Percentiles rank a stretch among this genome's conserved stretches.
These are phyloP conservation scores for Zaprionus lachaisei DNA, from an alignment of 1,140 invertebrate species.

Conservation along the genomic window DNA sequence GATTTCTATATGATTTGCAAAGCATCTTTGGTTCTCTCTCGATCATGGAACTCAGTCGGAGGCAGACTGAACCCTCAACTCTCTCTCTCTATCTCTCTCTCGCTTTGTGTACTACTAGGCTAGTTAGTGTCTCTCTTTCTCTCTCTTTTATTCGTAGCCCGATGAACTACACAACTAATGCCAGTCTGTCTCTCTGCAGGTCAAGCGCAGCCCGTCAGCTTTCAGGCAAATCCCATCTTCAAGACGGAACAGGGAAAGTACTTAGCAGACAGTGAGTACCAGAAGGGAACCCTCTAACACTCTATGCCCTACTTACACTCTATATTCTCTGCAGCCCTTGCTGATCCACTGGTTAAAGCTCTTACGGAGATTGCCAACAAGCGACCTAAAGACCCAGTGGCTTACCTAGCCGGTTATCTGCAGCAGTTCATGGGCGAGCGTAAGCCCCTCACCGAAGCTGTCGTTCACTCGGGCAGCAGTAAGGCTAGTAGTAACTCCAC, in stretches of 20 bases:
- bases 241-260: constrained; percentile 93
- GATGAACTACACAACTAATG: constrained; percentile 36
- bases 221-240: constrained; percentile 89
- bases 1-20: constrained; percentile 70
- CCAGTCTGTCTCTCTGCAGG: constrained; percentile 53
- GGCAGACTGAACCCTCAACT: constrained; percentile 15
- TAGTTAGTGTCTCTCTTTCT: constrained; percentile 3
- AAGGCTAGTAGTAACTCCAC: constrained; percentile 70
- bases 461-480: constrained; percentile 63
- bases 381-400: constrained; percentile 92
- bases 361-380: constrained; percentile 93
- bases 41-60: constrained; percentile 49
- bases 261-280: constrained; percentile 90
- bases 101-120: constrained; percentile 62
- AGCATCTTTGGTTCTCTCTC: constrained; percentile 56
- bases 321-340: constrained; percentile 87
- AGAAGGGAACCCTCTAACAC: not conserved
- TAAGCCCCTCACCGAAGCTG: constrained; percentile 59
- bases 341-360: constrained; percentile 94
- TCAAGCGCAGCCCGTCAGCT: constrained; percentile 86
- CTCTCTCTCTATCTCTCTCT: constrained; percentile 24
- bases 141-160: not conserved
- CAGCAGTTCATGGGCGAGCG: constrained; percentile 87
- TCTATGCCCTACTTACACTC: not conserved
- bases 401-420: constrained; percentile 92